These are phyloP conservation scores for Acronicta alni DNA, from an alignment of 2,888 invertebrate species.

Conservation along the genomic window DNA sequence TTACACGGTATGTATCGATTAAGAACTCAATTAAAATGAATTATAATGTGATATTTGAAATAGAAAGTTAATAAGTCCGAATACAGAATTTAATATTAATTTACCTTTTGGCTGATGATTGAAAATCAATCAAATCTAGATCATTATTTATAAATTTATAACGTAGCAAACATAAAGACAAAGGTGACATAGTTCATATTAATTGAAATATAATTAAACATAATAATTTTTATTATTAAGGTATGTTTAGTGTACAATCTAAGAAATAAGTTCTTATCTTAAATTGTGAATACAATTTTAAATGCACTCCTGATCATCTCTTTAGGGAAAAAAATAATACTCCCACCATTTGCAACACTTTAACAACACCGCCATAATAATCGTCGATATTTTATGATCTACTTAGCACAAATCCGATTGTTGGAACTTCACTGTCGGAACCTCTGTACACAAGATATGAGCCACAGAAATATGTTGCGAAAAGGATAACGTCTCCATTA, in stretches of 20 bases:
- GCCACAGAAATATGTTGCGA: constrained; percentile 64
- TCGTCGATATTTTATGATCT: constrained; percentile 78
- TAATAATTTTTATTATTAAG: no score
- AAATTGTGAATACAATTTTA: neutral
- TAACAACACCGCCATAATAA: constrained; percentile 47
- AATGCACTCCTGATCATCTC: constrained; percentile 12
- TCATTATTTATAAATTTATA: no score
- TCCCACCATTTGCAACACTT: constrained; percentile 48
- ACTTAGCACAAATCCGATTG: constrained; percentile 81
- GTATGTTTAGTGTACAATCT: no score
- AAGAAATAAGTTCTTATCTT: neutral
- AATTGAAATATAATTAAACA: no score
- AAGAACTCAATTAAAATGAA: constrained; percentile 70
- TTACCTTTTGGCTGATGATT: constrained; percentile 14
- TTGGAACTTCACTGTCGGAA: constrained; percentile 69
- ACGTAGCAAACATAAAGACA: no score
- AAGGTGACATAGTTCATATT: no score
- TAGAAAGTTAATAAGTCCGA: constrained; percentile 28
- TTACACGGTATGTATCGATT: constrained; percentile 69
- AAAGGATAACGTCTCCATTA: constrained; percentile 71
- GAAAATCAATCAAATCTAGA: constrained; percentile 1
- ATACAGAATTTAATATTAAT: constrained; percentile 26
- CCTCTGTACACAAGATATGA: constrained; percentile 54
- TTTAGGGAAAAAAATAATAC: constrained; percentile 65
- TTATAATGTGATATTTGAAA: constrained; percentile 59